A percentile compares a stretch with the other conserved stretches of the same genome.
Evolutionary conservation across 2,113 vertebrate genomes (phyloP).

Genomic region (Phaetusa simplex): DNA sequence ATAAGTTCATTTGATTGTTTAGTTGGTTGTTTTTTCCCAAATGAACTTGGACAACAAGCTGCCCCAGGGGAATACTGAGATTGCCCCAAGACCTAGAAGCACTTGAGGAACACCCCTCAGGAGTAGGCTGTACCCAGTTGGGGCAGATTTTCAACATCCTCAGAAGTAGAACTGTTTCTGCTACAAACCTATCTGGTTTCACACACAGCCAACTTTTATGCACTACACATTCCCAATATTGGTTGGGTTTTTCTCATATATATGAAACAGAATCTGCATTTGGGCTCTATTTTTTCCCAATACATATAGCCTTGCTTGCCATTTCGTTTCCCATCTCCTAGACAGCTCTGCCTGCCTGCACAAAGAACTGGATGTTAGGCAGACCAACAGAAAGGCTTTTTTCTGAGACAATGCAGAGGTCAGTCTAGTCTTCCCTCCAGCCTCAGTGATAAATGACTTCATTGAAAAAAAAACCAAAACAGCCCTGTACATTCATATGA

Average conservation of each 20-base stretch:
- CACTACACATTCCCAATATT: background rate
- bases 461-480: background rate
- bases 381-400: background rate
- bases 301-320: background rate
- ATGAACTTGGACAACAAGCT: background rate
- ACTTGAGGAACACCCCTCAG: background rate
- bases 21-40: background rate
- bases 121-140: background rate
- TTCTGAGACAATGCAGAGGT: background rate
- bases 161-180: background rate
- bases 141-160: background rate
- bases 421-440: background rate
- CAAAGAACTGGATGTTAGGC: background rate
- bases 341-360: background rate
- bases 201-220: background rate
- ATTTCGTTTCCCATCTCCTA: background rate
- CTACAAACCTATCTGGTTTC: conserved; percentile 24
- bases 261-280: background rate
- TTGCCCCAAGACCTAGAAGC: background rate
- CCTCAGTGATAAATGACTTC: background rate
- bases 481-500: background rate
- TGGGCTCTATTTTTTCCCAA: background rate
- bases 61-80: background rate
- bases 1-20: background rate
- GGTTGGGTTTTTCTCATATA: background rate